Evolutionary conservation across 2,888 invertebrate genomes (phyloP).

Genomic region (Heliconius ethilla): DNA sequence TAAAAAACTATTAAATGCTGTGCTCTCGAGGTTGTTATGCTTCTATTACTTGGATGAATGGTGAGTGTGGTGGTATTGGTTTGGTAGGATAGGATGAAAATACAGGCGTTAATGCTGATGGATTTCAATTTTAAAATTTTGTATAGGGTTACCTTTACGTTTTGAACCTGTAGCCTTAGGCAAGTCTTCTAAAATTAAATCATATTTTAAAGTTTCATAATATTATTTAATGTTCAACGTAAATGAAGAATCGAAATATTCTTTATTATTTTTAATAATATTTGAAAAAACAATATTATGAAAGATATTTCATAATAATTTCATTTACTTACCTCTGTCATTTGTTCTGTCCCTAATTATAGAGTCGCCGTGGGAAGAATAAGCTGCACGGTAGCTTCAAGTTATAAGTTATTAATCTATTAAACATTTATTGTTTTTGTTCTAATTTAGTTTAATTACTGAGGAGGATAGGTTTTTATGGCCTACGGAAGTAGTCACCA

Average conservation of each 20-base stretch:
- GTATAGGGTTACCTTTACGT: too few relatives aligned
- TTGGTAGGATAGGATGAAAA: background rate
- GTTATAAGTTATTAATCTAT: background rate
- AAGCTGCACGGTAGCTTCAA: background rate
- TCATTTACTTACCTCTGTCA: background rate
- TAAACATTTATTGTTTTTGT: background rate
- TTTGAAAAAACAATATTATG: background rate
- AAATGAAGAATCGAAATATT: background rate
- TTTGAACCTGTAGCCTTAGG: too few relatives aligned
- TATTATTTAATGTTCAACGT: too few relatives aligned
- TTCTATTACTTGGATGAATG: background rate
- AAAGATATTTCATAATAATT: background rate
- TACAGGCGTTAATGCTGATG: too few relatives aligned
- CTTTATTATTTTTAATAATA: background rate
- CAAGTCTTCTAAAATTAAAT: too few relatives aligned
- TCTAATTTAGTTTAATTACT: too few relatives aligned
- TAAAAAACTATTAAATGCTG: background rate
- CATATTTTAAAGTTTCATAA: too few relatives aligned
- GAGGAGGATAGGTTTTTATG: too few relatives aligned
- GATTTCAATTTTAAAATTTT: too few relatives aligned
- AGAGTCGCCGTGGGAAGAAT: conserved; percentile 10
- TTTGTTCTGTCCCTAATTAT: conserved; percentile 2
- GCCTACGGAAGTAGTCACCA: too few relatives aligned
- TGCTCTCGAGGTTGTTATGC: background rate
- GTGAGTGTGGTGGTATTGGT: background rate